Percentiles rank a stretch among this genome's conserved stretches.
Conservation (phyloP, 2,888 invertebrate species). For the Drosophila helvetica region DNA sequence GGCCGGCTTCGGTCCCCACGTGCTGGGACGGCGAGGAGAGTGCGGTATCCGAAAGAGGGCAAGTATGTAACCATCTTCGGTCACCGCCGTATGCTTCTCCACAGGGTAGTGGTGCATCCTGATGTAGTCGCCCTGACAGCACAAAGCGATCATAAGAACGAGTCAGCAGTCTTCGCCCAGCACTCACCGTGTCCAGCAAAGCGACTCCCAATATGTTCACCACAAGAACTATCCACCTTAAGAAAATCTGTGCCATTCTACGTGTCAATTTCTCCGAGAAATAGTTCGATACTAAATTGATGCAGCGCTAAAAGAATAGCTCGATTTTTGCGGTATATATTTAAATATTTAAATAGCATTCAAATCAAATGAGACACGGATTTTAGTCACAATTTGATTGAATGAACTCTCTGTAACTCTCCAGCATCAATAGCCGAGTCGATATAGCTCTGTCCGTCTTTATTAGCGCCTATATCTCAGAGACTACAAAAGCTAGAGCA, state of each 20-base stretch:
- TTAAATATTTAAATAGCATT: background rate
- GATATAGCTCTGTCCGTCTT: too few species aligned
- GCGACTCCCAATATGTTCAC: background rate
- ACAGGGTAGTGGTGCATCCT: slow-evolving; percentile 85
- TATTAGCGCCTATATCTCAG: too few species aligned
- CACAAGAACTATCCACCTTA: background rate
- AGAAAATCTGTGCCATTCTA: background rate
- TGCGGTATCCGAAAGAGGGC: slow-evolving; percentile 88
- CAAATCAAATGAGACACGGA: background rate
- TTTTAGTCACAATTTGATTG: background rate
- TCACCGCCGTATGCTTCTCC: slow-evolving; percentile 87
- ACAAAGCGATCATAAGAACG: background rate
- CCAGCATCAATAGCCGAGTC: too few species aligned
- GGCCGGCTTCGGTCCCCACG: slow-evolving; percentile 84
- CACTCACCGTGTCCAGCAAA: background rate
- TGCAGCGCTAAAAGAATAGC: too few species aligned
- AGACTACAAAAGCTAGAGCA: too few species aligned
- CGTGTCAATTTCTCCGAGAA: background rate
- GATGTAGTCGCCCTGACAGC: slow-evolving; percentile 3
- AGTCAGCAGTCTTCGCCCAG: background rate
- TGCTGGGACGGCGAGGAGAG: slow-evolving; percentile 10
- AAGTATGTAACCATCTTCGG: slow-evolving; percentile 90
- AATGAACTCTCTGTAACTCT: background rate
- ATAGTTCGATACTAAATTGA: background rate
- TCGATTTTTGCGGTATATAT: background rate